A percentile compares a stretch with the other conserved stretches of the same genome.
These are phyloP conservation scores for Zelleria hepariella DNA, from an alignment of 2,888 invertebrate species.

Conservation along the genomic window DNA sequence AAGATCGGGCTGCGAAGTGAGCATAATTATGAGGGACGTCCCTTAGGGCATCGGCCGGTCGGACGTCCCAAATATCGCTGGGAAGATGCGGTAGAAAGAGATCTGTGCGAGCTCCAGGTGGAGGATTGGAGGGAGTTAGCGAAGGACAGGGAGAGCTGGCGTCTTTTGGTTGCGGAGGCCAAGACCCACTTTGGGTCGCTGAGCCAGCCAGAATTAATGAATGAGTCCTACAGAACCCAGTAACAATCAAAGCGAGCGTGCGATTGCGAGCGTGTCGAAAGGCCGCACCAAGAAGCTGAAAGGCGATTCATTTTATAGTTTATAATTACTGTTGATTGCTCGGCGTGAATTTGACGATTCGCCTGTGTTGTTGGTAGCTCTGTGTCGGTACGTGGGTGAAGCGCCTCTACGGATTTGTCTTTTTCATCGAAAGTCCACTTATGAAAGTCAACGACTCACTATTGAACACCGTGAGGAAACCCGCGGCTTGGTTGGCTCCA, in stretches of 20 bases:
- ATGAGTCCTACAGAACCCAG: not conserved
- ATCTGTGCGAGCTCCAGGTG: too few species aligned
- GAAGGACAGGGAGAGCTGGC: too few species aligned
- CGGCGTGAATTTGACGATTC: conserved; percentile 6
- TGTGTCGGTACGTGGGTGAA: not conserved
- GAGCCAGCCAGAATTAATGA: not conserved
- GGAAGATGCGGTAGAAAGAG: too few species aligned
- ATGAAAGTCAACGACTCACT: too few species aligned
- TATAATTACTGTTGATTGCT: conserved; percentile 64
- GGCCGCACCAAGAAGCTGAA: conserved; percentile 65
- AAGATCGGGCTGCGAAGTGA: too few species aligned
- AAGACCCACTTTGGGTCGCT: not conserved
- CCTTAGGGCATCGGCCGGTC: too few species aligned
- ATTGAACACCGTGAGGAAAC: too few species aligned
- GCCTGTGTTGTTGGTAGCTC: not conserved
- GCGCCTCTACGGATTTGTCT: not conserved
- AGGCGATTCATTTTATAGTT: conserved; percentile 63
- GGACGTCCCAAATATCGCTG: too few species aligned
- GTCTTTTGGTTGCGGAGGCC: not conserved
- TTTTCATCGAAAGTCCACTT: too few species aligned
- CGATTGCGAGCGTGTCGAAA: conserved; percentile 43
- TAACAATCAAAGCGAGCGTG: not conserved
- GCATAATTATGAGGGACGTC: too few species aligned
- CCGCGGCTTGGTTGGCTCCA: too few species aligned
- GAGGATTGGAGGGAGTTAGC: too few species aligned